Percentiles rank a stretch among this genome's conserved stretches.
These are phyloP conservation scores for Trididemnum clinides DNA, from an alignment of 23 tunicate genomes.

Conservation along the genomic window DNA sequence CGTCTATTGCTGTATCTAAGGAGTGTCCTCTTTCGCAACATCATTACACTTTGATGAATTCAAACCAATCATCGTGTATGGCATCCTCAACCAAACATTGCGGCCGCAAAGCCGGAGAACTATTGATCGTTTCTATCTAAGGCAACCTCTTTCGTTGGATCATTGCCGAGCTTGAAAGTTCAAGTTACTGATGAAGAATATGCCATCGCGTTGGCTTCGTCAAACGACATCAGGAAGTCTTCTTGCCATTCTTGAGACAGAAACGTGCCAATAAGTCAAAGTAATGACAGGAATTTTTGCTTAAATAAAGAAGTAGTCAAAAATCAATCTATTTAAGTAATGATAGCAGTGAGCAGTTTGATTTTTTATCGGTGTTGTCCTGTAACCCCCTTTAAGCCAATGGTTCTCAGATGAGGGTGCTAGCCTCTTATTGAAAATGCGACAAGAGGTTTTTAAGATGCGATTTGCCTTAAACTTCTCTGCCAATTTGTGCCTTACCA, in stretches of 20 bases:
- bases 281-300: neutral
- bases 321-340: too few species aligned
- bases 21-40: neutral
- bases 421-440: too few species aligned
- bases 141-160: neutral
- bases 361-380: too few species aligned
- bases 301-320: neutral
- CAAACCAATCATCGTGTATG: neutral
- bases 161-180: neutral
- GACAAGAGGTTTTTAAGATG: too few species aligned
- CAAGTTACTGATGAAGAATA: constrained; percentile 16
- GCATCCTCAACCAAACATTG: constrained; percentile 25
- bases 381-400: constrained; percentile 23
- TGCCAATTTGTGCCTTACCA: too few species aligned
- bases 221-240: neutral
- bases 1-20: neutral
- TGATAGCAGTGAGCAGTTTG: too few species aligned
- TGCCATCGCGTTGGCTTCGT: constrained; percentile 36
- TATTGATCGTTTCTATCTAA: neutral
- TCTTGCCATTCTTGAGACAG: neutral
- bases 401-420: neutral
- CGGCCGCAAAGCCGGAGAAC: neutral
- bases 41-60: constrained; percentile 47
- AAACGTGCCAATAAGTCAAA: constrained; percentile 74
- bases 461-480: too few species aligned